A percentile compares a stretch with the other conserved stretches of the same genome.
Evolutionary conservation across 2,888 invertebrate genomes (phyloP).

Genomic region (Caenorhabditis imperialis): DNA sequence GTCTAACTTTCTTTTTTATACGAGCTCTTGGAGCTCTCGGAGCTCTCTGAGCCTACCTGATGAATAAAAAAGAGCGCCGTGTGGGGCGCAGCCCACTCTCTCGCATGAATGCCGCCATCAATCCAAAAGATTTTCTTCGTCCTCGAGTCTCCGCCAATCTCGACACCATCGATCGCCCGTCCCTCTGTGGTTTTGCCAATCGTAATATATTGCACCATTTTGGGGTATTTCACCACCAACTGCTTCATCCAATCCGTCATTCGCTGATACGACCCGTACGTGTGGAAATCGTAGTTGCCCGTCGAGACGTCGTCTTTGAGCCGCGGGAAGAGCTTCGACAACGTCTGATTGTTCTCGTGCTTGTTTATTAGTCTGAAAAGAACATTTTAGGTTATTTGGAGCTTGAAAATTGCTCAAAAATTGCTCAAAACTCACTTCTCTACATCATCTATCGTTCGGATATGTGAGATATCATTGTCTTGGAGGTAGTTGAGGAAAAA

Average conservation of each 20-base stretch:
- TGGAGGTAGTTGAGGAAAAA: constrained; percentile 55
- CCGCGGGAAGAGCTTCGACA: constrained; percentile 21
- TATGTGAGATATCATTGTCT: constrained; percentile 58
- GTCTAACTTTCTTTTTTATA: too few species aligned
- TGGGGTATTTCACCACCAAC: constrained; percentile 69
- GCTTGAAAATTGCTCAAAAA: too few species aligned
- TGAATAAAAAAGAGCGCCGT: constrained; percentile 78
- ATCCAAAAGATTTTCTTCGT: constrained; percentile 77
- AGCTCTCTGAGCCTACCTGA: constrained; percentile 69
- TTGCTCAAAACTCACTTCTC: constrained; percentile 69
- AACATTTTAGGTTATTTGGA: background rate
- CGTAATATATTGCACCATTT: constrained; percentile 72
- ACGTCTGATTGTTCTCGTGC: constrained; percentile 34
- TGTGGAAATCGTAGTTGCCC: constrained; percentile 58
- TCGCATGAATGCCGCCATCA: constrained; percentile 76
- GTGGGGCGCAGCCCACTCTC: constrained; percentile 78
- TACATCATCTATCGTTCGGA: constrained; percentile 74
- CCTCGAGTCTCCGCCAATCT: constrained; percentile 72
- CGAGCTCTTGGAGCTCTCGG: too few species aligned
- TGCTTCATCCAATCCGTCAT: constrained; percentile 73
- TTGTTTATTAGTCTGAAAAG: constrained; percentile 43
- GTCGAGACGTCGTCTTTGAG: constrained; percentile 54
- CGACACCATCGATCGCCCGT: constrained; percentile 75
- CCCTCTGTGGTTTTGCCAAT: constrained; percentile 76
- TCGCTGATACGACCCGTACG: constrained; percentile 58